Evolutionary conservation across 2,888 invertebrate species (phyloP).

Genomic region (Cataglyphis altisquamis): DNA sequence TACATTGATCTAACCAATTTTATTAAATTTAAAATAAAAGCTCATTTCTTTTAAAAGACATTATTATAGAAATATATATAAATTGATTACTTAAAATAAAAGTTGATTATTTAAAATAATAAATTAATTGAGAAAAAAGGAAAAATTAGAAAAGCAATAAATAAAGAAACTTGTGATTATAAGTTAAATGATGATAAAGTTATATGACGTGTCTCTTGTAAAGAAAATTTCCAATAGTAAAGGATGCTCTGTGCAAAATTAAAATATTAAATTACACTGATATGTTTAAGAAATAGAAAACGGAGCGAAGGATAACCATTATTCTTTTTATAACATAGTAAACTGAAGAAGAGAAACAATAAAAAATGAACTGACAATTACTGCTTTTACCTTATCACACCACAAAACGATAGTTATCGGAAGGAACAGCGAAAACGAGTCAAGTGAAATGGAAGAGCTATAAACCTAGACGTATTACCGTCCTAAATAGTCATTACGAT

Average conservation of each 20-base stretch:
- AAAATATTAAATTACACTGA: not conserved
- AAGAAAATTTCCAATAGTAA: constrained; percentile 4
- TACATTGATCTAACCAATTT: not conserved
- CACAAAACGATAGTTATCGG: constrained; percentile 16
- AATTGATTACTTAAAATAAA: constrained; percentile 2
- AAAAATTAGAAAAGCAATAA: not conserved
- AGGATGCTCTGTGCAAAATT: not conserved
- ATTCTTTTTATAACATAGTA: not conserved
- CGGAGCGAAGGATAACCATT: not conserved
- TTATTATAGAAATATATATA: not conserved
- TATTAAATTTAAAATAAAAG: not conserved
- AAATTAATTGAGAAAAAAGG: not conserved
- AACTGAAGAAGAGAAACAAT: not conserved
- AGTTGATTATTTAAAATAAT: not conserved
- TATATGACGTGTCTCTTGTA: not conserved
- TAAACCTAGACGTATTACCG: constrained; percentile 21
- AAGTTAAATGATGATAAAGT: not conserved
- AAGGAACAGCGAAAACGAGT: constrained; percentile 12
- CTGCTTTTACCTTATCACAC: constrained; percentile 5
- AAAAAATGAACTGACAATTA: constrained; percentile 7
- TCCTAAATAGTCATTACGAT: constrained; percentile 41
- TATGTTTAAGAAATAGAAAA: not conserved
- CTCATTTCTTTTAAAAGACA: not conserved
- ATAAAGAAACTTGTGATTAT: not conserved
- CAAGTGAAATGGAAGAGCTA: constrained; percentile 35